These are phyloP conservation scores for Schizothorax lantsangensis DNA, from an alignment of 2,797 vertebrate species.

Conservation along the genomic window DNA sequence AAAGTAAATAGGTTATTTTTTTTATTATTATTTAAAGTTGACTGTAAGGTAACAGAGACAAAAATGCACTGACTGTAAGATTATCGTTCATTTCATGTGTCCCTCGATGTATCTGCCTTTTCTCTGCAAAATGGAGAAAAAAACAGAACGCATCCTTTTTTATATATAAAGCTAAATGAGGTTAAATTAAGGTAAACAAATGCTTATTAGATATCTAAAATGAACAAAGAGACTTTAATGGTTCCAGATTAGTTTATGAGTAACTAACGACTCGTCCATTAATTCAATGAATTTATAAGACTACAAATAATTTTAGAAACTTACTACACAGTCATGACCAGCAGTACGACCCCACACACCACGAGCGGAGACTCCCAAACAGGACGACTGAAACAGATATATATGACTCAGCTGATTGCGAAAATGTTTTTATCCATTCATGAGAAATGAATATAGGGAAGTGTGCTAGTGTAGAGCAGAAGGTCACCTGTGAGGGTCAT, in stretches of 20 bases:
- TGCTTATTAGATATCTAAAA: background rate
- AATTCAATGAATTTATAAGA: background rate
- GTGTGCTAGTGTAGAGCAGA: background rate
- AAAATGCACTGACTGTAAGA: constrained; percentile 62
- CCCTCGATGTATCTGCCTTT: constrained; percentile 37
- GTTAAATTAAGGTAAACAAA: background rate
- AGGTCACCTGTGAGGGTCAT: constrained; percentile 33
- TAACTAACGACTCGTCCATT: background rate
- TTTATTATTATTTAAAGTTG: background rate
- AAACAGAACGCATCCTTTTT: background rate
- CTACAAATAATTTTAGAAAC: constrained; percentile 29
- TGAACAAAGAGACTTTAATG: background rate
- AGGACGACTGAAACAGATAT: constrained; percentile 63
- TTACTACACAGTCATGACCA: constrained; percentile 69
- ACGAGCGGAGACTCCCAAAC: constrained; percentile 61
- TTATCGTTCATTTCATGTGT: constrained; percentile 40
- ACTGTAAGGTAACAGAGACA: background rate
- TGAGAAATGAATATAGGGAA: background rate
- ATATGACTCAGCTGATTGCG: background rate
- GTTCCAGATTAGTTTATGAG: background rate
- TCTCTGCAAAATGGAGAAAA: constrained; percentile 57
- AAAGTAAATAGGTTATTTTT: too few species aligned
- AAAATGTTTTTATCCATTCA: background rate
- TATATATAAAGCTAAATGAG: background rate
- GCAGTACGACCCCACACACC: constrained; percentile 59